phyloP scores from a whole-genome alignment of 2,797 vertebrate genomes.

The Enteromius afrohamiltoni region DNA sequence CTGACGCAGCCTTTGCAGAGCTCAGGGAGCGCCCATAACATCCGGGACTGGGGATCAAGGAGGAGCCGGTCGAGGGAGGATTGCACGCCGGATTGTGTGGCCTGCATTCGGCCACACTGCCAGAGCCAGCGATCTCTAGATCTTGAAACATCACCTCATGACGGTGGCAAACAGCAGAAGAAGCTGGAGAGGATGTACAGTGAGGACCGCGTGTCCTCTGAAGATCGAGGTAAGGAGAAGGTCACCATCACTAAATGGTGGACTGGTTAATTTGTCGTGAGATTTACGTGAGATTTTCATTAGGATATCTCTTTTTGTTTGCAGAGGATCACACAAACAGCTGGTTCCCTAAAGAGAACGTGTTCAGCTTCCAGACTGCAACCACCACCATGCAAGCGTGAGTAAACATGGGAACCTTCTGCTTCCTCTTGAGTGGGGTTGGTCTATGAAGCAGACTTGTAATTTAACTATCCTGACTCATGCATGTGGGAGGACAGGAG shows the following conservation, averaged over 20 bases:
- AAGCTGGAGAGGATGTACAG: conserved; percentile 96
- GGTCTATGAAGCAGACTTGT: not conserved
- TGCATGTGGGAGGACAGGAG: conserved; percentile 40
- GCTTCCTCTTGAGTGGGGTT: conserved; percentile 2
- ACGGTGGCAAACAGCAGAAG: conserved; percentile 76
- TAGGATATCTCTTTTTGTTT: conserved; percentile 61
- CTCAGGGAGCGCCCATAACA: conserved; percentile 79
- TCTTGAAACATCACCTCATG: conserved; percentile 80
- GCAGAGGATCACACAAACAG: conserved; percentile 87
- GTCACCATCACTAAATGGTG: not conserved
- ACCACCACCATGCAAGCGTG: conserved; percentile 99
- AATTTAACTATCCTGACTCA: conserved; percentile 23
- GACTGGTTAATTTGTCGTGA: not conserved
- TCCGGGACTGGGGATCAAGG: conserved; percentile 80
- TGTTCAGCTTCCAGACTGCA: conserved; percentile 95
- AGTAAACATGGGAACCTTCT: conserved; percentile 71
- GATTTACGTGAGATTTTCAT: conserved; percentile 23
- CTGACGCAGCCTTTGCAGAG: conserved; percentile 80
- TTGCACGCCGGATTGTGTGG: conserved; percentile 78
- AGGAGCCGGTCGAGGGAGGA: conserved; percentile 87
- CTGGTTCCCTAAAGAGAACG: conserved; percentile 97
- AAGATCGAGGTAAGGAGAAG: conserved; percentile 68
- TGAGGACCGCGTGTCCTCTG: conserved; percentile 83
- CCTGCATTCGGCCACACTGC: conserved; percentile 73
- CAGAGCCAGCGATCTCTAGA: conserved; percentile 85